Evolutionary conservation across 2,888 invertebrate genomes (phyloP).

Genomic region (Tetheella fluctuosa): DNA sequence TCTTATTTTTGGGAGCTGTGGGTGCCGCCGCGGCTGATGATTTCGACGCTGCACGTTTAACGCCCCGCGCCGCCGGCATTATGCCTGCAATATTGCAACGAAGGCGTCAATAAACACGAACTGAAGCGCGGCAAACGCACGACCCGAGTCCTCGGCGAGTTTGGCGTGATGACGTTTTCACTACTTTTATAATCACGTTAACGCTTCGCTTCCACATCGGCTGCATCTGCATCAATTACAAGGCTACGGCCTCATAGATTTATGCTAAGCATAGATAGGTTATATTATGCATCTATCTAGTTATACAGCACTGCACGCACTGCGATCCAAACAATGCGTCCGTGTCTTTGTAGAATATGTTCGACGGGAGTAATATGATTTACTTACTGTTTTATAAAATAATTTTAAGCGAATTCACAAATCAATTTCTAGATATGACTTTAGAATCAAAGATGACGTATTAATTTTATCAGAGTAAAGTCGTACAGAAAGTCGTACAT

Average conservation of each 20-base stretch:
- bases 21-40: constrained; percentile 62
- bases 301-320: constrained; percentile 79
- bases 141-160: constrained; percentile 49
- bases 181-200: constrained; percentile 72
- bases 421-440: constrained; percentile 58
- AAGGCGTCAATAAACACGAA: constrained; percentile 75
- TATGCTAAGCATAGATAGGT: constrained; percentile 77
- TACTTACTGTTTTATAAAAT: constrained; percentile 71
- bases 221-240: constrained; percentile 71
- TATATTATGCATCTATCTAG: constrained; percentile 78
- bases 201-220: constrained; percentile 59
- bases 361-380: constrained; percentile 36
- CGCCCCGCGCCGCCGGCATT: constrained; percentile 82
- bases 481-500: constrained; percentile 75
- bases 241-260: constrained; percentile 75
- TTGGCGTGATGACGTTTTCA: constrained; percentile 71
- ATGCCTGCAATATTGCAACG: constrained; percentile 78
- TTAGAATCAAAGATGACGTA: constrained; percentile 75
- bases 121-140: constrained; percentile 69
- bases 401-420: constrained; percentile 53
- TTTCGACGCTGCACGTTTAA: constrained; percentile 79
- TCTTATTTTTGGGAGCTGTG: constrained; percentile 75
- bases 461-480: constrained; percentile 73
- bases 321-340: constrained; percentile 74
- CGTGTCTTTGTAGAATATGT: constrained; percentile 49